Evolutionary conservation across 2,113 vertebrate species (phyloP), one percentile per base, ranked within the genome.

Genomic region (Rhinogobius similis): DNA sequence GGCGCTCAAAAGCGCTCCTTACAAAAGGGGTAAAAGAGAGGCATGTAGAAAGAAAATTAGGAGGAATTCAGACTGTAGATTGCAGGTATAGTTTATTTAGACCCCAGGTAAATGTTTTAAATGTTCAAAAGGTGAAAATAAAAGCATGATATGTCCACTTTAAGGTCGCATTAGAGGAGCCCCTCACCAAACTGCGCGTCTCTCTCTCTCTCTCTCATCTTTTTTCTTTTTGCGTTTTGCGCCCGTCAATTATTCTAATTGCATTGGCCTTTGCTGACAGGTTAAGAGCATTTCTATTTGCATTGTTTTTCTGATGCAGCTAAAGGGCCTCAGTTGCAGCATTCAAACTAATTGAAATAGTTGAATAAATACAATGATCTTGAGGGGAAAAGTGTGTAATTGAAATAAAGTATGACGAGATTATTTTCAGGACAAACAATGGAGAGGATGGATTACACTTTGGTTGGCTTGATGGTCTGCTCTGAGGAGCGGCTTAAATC

Each of bases 271-370:
- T 82, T 84, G 87, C 81, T 90, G 87, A 90, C 78, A 88, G 86
- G 83, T 87, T 92, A 92, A 91, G 88, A 90, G 87, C 88, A 89
- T 90, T 91, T 90, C 88, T 84, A 88, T 87, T 81, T 80, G 74
- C 82, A 81, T 81, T 83, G 83, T 88, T 86, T 91, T 85, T 78
- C 76, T 70, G 86, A 61, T 81, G 81, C 82, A 86, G 81, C 87
- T 76, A 77, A 82, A 84, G 78, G 76, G 76, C 78, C 87, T 71
- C 81, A 70, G 88, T 83, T 67, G 76, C 82, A 87, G 87, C 87
- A 90, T 91, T 91, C 91, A 86, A 65, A 84, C 72, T 90, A 90
- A 91, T 89, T 90, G 86, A 89, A 36, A 89, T 84, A 82, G 84
- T 81, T 79, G 76, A 87, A 89, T 84, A 81, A 87, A 89, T 88